Conservation (phyloP, 2,797 vertebrate species). For the Craterocephalus amniculus region DNA sequence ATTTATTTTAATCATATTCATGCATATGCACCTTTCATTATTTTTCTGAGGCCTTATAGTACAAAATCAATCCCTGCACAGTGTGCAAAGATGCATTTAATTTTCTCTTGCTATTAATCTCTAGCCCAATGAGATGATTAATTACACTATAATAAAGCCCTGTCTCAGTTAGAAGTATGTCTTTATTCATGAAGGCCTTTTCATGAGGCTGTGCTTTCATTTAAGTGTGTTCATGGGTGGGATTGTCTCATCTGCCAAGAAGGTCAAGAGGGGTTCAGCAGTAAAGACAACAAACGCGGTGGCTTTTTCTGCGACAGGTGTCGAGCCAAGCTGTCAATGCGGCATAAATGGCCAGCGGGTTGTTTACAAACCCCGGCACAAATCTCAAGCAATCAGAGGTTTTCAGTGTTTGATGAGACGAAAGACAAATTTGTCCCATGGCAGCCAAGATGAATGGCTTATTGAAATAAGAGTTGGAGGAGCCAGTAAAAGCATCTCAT, state of each 20-base stretch:
- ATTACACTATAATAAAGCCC: slow-evolving; percentile 69
- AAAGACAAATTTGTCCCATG: slow-evolving; percentile 62
- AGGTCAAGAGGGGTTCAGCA: slow-evolving; percentile 53
- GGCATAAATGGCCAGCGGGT: slow-evolving; percentile 11
- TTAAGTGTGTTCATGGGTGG: slow-evolving; percentile 67
- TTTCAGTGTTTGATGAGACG: slow-evolving; percentile 57
- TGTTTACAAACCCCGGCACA: slow-evolving; percentile 46
- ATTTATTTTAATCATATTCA: slow-evolving; percentile 75
- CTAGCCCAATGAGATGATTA: slow-evolving; percentile 75
- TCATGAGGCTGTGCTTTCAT: slow-evolving; percentile 68
- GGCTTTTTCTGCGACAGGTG: slow-evolving; percentile 35
- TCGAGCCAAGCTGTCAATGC: slow-evolving; percentile 22
- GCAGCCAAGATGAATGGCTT: slow-evolving; percentile 58
- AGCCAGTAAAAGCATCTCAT: slow-evolving; percentile 59
- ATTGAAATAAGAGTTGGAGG: slow-evolving; percentile 63
- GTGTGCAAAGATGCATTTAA: slow-evolving; percentile 72
- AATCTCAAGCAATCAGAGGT: slow-evolving; percentile 51
- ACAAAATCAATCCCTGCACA: slow-evolving; percentile 72
- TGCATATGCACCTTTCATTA: slow-evolving; percentile 65
- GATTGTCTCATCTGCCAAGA: slow-evolving; percentile 64
- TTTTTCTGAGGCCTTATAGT: slow-evolving; percentile 45
- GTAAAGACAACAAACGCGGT: slow-evolving; percentile 36
- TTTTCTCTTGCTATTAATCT: slow-evolving; percentile 77
- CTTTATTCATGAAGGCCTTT: slow-evolving; percentile 62
- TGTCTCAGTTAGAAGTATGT: slow-evolving; percentile 53